Base-by-base conservation (phyloP, 2,797 vertebrate species). In the Acanthopagrus latus region DNA sequence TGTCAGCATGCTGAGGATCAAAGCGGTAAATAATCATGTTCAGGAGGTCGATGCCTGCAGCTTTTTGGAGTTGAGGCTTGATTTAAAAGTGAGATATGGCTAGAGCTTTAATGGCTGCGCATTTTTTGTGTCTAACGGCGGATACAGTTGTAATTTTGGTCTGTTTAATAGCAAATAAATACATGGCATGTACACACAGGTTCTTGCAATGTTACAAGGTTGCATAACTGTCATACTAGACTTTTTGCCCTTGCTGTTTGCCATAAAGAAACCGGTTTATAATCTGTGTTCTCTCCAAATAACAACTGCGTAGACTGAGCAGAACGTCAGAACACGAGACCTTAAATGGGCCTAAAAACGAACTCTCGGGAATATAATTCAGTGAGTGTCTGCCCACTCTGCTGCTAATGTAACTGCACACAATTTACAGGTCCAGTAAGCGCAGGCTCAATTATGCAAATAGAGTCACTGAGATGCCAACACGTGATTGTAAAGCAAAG, bases 181-280 rank as follows among this genome's bases (percentile, higher is more conserved):
- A n/a, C 13, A 16, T 25, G 17, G 33, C 80, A 0, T 48, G 78
- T 46, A 10, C 17, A 25, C 48, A 62, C 76, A 85, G 44, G 66
- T 57, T 80, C 70, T 72, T 65, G 41, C 64, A 52, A 25, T 75
- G 76, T 23, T 25, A 80, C 43, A 58, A 60, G 46, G 46, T 67
- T 63, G 47, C 90, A 90, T 89, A 75, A 81, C 83, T 90, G 73
- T 78, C 86, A 87, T 85, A 64, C 71, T 76, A 76, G 57, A 77
- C 63, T 67, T 82, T 18, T 81, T 59, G 63, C 55, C 47, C 64
- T 74, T 17, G 38, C 62, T 51, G 66, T 54, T 48, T 17, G 57
- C 76, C 6, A 7, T 25, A 66, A 64, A 76, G 51, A 79, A 89
- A 91, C 80, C 47, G 21, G 86, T 88, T 91, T 74, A 50, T 76